These are phyloP conservation scores for Tyria jacobaeae DNA, from an alignment of 2,888 invertebrate genomes.

Conservation along the genomic window DNA sequence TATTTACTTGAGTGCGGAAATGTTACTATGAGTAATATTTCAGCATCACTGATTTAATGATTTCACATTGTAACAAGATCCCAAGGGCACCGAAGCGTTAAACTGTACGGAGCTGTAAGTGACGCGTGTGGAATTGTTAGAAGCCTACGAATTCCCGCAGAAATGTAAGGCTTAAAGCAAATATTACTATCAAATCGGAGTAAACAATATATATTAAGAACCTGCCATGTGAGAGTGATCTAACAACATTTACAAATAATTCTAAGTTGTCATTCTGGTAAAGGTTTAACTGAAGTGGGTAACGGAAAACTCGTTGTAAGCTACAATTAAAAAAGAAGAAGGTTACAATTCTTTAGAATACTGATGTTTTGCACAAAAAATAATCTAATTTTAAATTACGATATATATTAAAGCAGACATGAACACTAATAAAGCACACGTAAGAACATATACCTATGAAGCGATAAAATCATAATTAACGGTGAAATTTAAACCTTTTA, in stretches of 20 bases:
- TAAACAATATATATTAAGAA: neutral
- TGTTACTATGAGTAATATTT: no score
- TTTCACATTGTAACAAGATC: neutral
- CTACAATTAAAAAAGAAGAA: no score
- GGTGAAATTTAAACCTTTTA: neutral
- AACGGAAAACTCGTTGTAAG: no score
- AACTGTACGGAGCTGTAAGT: slow-evolving; percentile 8
- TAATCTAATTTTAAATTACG: no score
- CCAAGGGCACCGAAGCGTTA: neutral
- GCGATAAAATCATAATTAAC: slow-evolving; percentile 5
- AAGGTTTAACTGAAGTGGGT: no score
- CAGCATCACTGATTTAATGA: neutral
- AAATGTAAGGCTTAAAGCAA: slow-evolving; percentile 17
- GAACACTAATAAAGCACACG: neutral
- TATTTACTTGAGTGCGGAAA: no score
- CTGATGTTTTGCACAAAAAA: no score
- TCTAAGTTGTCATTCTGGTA: no score
- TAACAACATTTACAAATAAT: no score
- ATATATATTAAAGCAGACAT: no score
- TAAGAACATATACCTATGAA: neutral
- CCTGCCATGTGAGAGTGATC: no score
- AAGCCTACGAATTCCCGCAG: slow-evolving; percentile 14
- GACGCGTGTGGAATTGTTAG: slow-evolving; percentile 23
- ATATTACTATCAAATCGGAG: neutral
- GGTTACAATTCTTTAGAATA: no score